Evolutionary conservation across 1,140 invertebrate genomes (phyloP), one percentile per base, ranked within the genome.

Genomic region (Zaprionus inermis): DNA sequence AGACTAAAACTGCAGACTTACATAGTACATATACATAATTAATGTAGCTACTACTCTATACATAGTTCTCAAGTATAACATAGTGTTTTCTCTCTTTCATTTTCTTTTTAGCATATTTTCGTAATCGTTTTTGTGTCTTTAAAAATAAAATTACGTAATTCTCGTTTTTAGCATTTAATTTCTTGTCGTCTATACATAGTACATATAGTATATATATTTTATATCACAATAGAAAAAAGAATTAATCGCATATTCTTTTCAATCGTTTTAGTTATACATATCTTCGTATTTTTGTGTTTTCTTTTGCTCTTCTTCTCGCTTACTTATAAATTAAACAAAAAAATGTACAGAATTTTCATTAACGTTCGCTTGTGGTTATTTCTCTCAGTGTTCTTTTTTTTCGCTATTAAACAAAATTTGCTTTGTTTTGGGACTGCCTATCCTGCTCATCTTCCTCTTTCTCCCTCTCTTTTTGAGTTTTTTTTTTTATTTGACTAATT

Each of bases 321-420:
- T 84, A 84, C 81, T 84, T 84, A 84, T 86, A 86, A 86, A 88
- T 86, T 88, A 86, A 86, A 86, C 83, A 86, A 86, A 88, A 88
- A 86, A 86, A 86, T 88, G 2, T 86, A 86, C 82, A 86, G 79
- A 86, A 86, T 86, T 86, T 85, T 79, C 61, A 67, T 81, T 86
- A 85, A 76, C 72, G 59, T 79, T 85, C 60, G 51, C 65, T 41
- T 78, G 51, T 70, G 36, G 44, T 44, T 24, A 22, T 44, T 54
- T 65, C 16, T 52, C 24, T 76, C 2, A 46, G 20, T 75, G 51
- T 77, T 14, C 57, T 63, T 44, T 69, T 84, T 73, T 86, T 81
- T 72, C 66, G 65, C 79, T 86, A 86, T 63, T 73, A 79, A 79
- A 79, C 74, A 81, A 81, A 74, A 56, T 77, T 68, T 57, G 51